Conservation (phyloP, 2,797 vertebrate species). For the Amniataba percoides region DNA sequence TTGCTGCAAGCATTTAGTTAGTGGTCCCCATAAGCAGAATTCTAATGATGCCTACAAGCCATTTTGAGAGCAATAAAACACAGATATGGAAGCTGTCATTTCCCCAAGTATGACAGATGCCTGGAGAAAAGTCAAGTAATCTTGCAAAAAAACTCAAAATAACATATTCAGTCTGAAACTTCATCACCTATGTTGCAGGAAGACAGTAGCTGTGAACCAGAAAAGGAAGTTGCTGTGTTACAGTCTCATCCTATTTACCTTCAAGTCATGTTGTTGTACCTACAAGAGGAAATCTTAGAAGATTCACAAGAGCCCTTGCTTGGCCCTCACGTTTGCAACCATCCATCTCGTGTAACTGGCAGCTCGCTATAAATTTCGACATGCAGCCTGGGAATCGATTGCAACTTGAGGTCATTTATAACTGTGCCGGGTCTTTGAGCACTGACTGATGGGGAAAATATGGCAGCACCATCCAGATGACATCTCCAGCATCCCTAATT, state of each 20-base stretch:
- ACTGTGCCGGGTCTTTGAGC: slow-evolving; percentile 37
- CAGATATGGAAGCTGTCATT: neutral
- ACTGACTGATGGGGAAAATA: slow-evolving; percentile 55
- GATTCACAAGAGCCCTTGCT: slow-evolving; percentile 32
- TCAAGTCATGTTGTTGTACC: slow-evolving; percentile 10
- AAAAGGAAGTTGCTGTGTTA: neutral
- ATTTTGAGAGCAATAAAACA: neutral
- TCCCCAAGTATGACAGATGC: neutral
- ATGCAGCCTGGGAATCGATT: slow-evolving; percentile 54
- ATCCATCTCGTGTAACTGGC: slow-evolving; percentile 51
- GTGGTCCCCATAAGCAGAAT: slow-evolving; percentile 5
- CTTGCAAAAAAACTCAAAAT: neutral
- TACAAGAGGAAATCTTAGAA: slow-evolving; percentile 4
- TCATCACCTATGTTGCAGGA: neutral
- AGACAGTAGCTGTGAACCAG: neutral
- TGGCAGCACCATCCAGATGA: slow-evolving; percentile 50
- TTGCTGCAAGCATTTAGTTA: slow-evolving; percentile 6
- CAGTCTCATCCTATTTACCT: neutral
- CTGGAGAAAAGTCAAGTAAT: neutral
- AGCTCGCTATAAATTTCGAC: slow-evolving; percentile 53
- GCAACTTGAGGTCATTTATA: slow-evolving; percentile 52
- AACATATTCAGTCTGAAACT: slow-evolving; percentile 9
- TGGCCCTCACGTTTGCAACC: slow-evolving; percentile 32
- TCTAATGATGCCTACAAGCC: slow-evolving; percentile 17
- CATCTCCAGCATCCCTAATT: slow-evolving; percentile 73